Base-by-base conservation (phyloP, 2,888 invertebrate genomes). In the Trissolcus brochymenae region DNA sequence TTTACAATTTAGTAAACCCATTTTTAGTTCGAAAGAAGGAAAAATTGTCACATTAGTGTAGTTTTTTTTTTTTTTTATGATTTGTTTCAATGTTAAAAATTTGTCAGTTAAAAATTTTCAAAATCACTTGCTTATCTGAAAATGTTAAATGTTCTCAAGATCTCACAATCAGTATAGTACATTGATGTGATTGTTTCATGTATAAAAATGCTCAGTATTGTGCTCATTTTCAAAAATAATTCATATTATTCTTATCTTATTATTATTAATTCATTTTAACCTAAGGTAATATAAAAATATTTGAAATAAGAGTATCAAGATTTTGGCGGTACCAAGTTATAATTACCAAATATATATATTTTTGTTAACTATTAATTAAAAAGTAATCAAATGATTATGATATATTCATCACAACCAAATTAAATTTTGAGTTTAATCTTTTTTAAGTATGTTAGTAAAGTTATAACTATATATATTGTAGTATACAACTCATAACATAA, bases 61-160 rank as follows among this genome's bases (percentile, higher is more conserved):
- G 9, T 35, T 35, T 35, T 35, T 9, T 35, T 35, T 29, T 6
- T 29, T 29, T 29, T 11, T 29, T 9, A 29, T 41, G 41, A 43
- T 14, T n/a, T 43, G 7, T 46, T 46, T 46, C 25, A 25, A 25
- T 4, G 25, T 25, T 46, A 2, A 46, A 35, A 35, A 35, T 35
- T 35, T 35, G 6, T 19, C 11, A 21, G 19, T 65, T 66, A 51
- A 66, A 56, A 65, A 65, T 68, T 70, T 70, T 70, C 70, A 70
- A 56, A 70, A 49, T 29, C 17, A 19, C 14, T 61, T 14, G 61
- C 49, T 59, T 62, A 40, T 55, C 13, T 1, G 7, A 16, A 40
- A 25, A 14, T 51, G 46, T 67, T 46, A 53, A 67, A 54, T 60
- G 55, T 68, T 40, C 21, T 56, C 50, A 66, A 49, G 14, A 25